These are phyloP conservation scores for Oxystoma pomonae DNA, from an alignment of 2,888 invertebrate species.

Conservation along the genomic window DNA sequence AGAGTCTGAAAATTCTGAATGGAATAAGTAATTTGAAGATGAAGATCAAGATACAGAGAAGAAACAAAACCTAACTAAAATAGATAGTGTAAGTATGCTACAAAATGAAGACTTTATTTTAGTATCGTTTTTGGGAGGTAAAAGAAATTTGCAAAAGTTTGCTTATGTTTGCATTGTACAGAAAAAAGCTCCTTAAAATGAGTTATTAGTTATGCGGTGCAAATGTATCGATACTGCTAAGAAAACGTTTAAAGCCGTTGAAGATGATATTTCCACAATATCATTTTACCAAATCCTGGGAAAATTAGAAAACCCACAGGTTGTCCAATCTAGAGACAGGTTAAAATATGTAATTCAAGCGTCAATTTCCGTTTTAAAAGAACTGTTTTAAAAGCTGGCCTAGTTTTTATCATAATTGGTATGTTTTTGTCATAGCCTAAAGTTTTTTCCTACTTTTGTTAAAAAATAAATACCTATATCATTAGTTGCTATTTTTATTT, in stretches of 20 bases:
- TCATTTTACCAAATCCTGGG: not conserved
- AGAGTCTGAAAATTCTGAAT: not conserved
- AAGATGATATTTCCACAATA: not conserved
- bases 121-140: not conserved
- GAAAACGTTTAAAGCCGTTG: no score
- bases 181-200: not conserved
- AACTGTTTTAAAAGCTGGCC: not conserved
- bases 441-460: not conserved
- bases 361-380: not conserved
- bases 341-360: not conserved
- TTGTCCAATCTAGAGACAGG: not conserved
- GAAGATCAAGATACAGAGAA: not conserved
- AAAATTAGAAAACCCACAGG: not conserved
- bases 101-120: not conserved
- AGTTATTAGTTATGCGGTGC: not conserved
- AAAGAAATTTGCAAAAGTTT: not conserved
- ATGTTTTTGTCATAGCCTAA: not conserved
- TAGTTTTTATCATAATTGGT: not conserved
- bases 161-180: not conserved
- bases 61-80: not conserved
- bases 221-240: no score
- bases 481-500: no score
- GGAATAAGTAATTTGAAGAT: not conserved
- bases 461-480: not conserved
- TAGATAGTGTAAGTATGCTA: not conserved